A percentile compares a stretch with the other conserved stretches of the same genome.
These are phyloP conservation scores for Merluccius polli DNA, from an alignment of 2,797 vertebrate genomes.

Conservation along the genomic window DNA sequence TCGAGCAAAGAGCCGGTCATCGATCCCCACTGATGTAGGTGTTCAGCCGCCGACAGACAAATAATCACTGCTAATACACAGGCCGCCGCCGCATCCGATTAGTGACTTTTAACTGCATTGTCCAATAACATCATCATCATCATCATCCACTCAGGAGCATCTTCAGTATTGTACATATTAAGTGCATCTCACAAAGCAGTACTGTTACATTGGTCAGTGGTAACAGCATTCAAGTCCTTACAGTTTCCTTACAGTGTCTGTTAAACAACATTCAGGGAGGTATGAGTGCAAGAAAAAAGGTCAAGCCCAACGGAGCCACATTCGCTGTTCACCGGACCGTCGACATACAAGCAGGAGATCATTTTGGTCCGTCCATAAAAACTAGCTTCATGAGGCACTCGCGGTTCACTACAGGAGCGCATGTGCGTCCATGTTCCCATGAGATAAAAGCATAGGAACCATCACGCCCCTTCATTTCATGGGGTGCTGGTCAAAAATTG, in stretches of 20 bases:
- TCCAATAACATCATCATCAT: no score
- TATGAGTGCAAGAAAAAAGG: not conserved
- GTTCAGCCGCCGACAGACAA: conserved; percentile 40
- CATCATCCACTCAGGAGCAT: no score
- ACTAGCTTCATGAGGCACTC: not conserved
- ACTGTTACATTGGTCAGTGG: not conserved
- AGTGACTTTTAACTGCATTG: no score
- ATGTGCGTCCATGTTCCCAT: no score
- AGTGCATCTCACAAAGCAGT: not conserved
- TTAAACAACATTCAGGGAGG: not conserved
- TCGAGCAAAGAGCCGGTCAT: conserved; percentile 56
- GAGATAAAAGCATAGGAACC: no score
- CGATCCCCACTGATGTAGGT: conserved; percentile 52
- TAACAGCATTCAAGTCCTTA: not conserved
- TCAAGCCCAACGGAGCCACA: not conserved
- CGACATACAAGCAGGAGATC: not conserved
- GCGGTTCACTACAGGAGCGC: no score
- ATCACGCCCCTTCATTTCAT: not conserved
- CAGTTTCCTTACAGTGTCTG: no score
- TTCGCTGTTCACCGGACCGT: not conserved
- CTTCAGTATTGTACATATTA: no score
- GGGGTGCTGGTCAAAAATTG: not conserved
- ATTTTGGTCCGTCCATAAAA: not conserved
- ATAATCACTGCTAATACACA: conserved; percentile 59
- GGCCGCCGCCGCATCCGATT: not conserved